Evolutionary conservation across 2,797 vertebrate genomes (phyloP).

Genomic region (Gymnothorax javanicus): DNA sequence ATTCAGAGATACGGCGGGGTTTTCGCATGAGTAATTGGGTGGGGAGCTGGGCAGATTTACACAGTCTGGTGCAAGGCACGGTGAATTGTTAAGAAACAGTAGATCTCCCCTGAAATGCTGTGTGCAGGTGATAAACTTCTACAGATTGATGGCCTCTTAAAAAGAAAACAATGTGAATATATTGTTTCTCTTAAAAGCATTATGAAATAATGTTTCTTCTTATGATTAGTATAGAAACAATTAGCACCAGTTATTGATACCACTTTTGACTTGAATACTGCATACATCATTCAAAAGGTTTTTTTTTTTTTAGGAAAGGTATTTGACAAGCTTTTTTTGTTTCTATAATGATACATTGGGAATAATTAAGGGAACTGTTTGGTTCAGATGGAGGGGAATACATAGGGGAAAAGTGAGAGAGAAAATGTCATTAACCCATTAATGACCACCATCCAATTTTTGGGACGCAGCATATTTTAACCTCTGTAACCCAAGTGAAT

Average conservation of each 20-base stretch:
- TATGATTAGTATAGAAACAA: neutral
- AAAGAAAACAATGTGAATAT: slow-evolving; percentile 11
- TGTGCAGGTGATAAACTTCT: neutral
- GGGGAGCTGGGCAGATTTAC: slow-evolving; percentile 54
- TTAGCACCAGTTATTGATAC: neutral
- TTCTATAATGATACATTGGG: neutral
- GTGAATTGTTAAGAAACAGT: slow-evolving; percentile 6
- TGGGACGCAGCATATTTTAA: no score
- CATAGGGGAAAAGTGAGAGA: neutral
- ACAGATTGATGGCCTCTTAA: neutral
- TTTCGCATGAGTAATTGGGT: slow-evolving; percentile 55
- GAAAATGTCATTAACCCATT: neutral
- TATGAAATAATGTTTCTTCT: slow-evolving; percentile 1
- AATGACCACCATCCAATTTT: no score
- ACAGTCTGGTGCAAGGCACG: slow-evolving; percentile 39
- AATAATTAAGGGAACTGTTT: neutral
- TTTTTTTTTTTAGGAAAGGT: neutral
- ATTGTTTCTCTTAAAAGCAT: neutral
- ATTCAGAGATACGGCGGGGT: slow-evolving; percentile 38
- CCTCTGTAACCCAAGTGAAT: no score
- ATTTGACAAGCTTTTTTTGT: neutral
- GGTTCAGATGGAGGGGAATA: neutral
- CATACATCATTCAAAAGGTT: neutral
- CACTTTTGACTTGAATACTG: neutral
- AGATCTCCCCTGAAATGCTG: slow-evolving; percentile 17